Conservation (phyloP, 2,888 invertebrate species). For the Apodemia mormo region DNA sequence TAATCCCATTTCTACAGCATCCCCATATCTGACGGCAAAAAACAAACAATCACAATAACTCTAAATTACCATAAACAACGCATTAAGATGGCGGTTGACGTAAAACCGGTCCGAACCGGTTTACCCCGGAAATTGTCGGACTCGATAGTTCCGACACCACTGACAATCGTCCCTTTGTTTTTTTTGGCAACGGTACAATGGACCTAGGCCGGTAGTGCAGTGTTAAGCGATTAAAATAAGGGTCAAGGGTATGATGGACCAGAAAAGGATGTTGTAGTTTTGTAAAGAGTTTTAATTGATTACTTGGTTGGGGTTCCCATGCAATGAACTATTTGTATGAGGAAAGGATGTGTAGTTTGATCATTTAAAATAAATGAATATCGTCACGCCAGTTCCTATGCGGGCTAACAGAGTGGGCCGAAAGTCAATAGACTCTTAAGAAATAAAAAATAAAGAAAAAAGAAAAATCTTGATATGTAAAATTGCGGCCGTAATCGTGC, state of each 20-base stretch:
- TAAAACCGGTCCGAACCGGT: conserved; percentile 65
- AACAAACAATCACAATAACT: conserved; percentile 61
- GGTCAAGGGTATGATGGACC: conserved; percentile 51
- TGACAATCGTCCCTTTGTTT: conserved; percentile 65
- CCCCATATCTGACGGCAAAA: conserved; percentile 58
- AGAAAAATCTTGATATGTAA: no score
- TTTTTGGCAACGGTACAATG: conserved; percentile 56
- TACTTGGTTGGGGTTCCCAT: conserved; percentile 33
- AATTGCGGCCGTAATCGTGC: no score
- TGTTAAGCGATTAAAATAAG: conserved; percentile 54
- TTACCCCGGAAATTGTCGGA: conserved; percentile 64
- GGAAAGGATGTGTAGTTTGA: no score
- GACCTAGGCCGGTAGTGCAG: conserved; percentile 49
- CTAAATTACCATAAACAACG: conserved; percentile 80
- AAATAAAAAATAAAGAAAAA: no score
- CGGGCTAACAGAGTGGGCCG: no score
- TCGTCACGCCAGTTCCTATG: no score
- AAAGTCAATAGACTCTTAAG: no score
- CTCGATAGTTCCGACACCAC: conserved; percentile 61
- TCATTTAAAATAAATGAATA: no score
- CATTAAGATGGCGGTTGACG: conserved; percentile 64
- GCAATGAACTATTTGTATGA: not conserved
- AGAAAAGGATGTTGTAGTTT: conserved; percentile 49
- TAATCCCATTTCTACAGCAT: conserved; percentile 66
- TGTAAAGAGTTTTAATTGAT: conserved; percentile 47